phyloP scores from a whole-genome alignment of 2,113 vertebrate species.

The Blennius ocellaris region DNA sequence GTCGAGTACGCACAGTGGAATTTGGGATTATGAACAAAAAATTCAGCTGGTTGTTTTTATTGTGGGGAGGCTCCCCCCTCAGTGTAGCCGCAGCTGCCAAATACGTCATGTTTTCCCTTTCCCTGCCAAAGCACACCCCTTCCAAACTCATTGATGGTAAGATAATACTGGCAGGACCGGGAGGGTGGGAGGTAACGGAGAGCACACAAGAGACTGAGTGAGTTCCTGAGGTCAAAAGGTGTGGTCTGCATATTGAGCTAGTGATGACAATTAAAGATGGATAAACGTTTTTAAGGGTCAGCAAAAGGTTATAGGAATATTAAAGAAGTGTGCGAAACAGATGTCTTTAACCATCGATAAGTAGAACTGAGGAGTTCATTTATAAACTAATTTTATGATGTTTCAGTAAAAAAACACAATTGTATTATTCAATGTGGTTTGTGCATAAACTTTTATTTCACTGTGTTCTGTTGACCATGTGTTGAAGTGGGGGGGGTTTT shows the following conservation, averaged over 20 bases:
- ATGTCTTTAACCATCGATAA: too few species aligned
- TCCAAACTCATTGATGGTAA: constrained; percentile 57
- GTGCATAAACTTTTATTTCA: too few species aligned
- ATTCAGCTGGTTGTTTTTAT: constrained; percentile 77
- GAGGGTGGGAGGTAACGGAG: constrained; percentile 32
- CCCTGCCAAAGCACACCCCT: constrained; percentile 59
- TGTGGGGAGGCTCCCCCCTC: constrained; percentile 55
- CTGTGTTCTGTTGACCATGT: too few species aligned
- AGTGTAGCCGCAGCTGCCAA: constrained; percentile 74
- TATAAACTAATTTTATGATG: too few species aligned
- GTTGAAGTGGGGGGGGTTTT: too few species aligned
- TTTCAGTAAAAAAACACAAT: too few species aligned
- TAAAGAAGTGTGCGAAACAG: too few species aligned
- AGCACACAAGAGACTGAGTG: constrained; percentile 15
- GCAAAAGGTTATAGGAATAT: constrained; percentile 17
- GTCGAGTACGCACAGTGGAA: constrained; percentile 53
- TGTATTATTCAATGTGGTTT: too few species aligned
- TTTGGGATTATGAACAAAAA: constrained; percentile 61
- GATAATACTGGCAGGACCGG: constrained; percentile 58
- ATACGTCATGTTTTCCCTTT: constrained; percentile 68
- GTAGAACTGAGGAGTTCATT: too few species aligned
- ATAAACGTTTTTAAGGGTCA: constrained; percentile 35
- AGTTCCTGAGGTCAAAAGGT: constrained; percentile 47
- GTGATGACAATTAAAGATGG: constrained; percentile 29
- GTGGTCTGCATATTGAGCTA: constrained; percentile 18